A percentile compares a stretch with the other conserved stretches of the same genome.
phyloP scores from a whole-genome alignment of 2,113 vertebrate species.

The Tautogolabrus adspersus region DNA sequence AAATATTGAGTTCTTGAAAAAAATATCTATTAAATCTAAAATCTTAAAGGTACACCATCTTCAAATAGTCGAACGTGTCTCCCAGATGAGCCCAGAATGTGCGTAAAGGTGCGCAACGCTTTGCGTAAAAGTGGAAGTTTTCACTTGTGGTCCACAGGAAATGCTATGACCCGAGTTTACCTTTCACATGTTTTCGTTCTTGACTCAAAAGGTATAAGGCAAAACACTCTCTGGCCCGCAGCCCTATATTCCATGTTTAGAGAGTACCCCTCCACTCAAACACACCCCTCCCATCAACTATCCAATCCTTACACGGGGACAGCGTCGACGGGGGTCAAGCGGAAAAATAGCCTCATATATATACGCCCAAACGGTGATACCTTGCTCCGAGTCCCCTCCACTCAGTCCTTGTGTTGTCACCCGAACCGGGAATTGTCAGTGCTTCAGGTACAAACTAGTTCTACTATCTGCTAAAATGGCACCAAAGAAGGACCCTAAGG shows the following conservation, averaged over 20 bases:
- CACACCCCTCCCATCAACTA: constrained; percentile 63
- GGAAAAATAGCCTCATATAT: constrained; percentile 84
- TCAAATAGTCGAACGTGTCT: not conserved
- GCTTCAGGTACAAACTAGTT: constrained; percentile 55
- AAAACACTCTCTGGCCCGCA: constrained; percentile 50
- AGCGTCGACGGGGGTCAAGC: constrained; percentile 62
- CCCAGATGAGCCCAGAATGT: not conserved
- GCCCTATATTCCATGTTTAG: constrained; percentile 79
- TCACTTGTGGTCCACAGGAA: not conserved
- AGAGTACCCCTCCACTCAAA: constrained; percentile 36
- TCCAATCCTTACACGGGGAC: constrained; percentile 76
- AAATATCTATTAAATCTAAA: too few species aligned
- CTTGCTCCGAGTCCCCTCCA: constrained; percentile 81
- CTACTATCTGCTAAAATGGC: constrained; percentile 77
- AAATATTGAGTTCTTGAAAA: too few species aligned
- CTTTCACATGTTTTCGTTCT: constrained; percentile 65
- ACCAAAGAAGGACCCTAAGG: constrained; percentile 87
- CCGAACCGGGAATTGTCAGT: constrained; percentile 73
- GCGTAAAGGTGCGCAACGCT: constrained; percentile 29
- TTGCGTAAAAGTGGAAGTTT: constrained; percentile 33
- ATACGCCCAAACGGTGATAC: constrained; percentile 75
- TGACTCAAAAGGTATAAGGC: constrained; percentile 44
- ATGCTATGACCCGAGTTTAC: constrained; percentile 38
- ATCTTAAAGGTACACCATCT: not conserved
- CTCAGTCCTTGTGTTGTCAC: constrained; percentile 75